Conservation (phyloP, 2,113 vertebrate genomes). For the Psophia crepitans region DNA sequence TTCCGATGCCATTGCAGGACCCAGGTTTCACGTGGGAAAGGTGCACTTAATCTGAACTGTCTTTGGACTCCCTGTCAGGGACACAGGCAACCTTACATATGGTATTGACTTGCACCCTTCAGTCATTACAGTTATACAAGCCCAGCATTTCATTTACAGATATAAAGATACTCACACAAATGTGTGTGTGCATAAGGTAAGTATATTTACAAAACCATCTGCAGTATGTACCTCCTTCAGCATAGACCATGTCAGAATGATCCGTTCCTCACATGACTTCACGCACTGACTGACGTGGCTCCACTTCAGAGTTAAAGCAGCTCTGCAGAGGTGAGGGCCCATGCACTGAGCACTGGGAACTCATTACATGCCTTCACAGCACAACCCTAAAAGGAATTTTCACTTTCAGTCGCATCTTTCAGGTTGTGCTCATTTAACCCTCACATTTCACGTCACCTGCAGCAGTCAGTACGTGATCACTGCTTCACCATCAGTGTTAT, state of each 20-base stretch:
- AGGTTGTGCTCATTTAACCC: background rate
- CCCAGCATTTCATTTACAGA: background rate
- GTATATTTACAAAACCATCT: background rate
- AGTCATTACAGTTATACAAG: background rate
- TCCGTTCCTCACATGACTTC: background rate
- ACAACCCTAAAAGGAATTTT: constrained; percentile 15
- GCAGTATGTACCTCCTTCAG: background rate
- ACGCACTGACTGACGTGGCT: background rate
- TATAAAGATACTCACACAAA: background rate
- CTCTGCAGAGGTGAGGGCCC: background rate
- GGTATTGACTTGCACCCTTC: background rate
- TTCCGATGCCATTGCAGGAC: background rate
- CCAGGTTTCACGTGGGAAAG: background rate
- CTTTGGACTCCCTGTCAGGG: background rate
- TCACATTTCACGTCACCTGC: background rate
- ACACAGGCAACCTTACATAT: accelerated
- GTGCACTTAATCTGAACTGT: background rate
- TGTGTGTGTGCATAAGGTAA: background rate
- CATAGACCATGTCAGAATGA: background rate
- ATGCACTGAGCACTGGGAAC: background rate
- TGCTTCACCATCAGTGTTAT: background rate
- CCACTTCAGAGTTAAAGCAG: background rate
- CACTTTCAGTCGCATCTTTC: background rate
- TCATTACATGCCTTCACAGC: background rate
- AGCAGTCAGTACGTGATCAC: background rate